These are phyloP conservation scores for Fregata magnificens DNA, from an alignment of 2,113 vertebrate genomes.

Conservation along the genomic window DNA sequence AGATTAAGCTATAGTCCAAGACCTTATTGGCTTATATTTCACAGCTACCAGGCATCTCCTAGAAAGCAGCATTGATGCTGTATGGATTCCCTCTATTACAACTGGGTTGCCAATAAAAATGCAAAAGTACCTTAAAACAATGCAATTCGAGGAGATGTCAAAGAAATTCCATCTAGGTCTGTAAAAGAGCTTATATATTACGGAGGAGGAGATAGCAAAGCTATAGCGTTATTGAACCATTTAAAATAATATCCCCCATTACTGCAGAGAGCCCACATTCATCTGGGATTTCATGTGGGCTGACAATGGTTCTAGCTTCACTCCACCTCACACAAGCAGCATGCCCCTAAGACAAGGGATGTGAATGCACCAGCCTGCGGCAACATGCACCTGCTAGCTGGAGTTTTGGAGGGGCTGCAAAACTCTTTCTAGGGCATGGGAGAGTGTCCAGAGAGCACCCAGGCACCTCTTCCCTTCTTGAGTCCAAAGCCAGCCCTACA, in stretches of 20 bases:
- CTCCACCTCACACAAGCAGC: neutral
- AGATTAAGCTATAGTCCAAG: conserved; percentile 4
- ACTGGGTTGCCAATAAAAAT: conserved; percentile 35
- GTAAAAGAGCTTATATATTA: neutral
- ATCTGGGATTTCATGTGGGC: neutral
- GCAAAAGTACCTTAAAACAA: conserved; percentile 45
- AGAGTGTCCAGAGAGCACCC: neutral
- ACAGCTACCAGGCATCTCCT: neutral
- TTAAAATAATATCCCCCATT: neutral
- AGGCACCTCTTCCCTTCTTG: neutral
- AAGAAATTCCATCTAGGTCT: neutral
- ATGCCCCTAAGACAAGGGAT: neutral
- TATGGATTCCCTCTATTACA: neutral
- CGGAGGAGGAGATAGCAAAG: neutral
- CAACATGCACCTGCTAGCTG: neutral
- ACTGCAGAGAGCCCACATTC: neutral
- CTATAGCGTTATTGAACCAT: neutral
- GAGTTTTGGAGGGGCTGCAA: neutral
- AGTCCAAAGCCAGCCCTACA: neutral
- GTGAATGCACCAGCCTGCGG: neutral
- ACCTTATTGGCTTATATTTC: conserved; percentile 31
- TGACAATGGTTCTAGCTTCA: neutral
- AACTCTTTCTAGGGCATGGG: neutral
- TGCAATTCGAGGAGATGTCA: neutral
- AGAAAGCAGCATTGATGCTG: neutral